phyloP scores from a whole-genome alignment of 1,140 invertebrate genomes.

The Bombus turneri region DNA sequence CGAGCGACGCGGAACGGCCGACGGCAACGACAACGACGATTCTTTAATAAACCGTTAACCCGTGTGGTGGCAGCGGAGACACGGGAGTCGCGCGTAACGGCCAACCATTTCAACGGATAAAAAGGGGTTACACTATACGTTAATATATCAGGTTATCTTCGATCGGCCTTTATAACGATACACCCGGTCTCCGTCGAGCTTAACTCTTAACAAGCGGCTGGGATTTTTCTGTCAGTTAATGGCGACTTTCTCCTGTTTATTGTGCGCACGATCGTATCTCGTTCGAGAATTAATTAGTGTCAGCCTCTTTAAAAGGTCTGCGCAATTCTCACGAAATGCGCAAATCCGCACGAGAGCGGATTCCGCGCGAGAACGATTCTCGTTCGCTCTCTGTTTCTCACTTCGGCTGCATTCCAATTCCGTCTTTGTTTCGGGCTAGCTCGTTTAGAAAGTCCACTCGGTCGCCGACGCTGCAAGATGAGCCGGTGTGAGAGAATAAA shows the following conservation, averaged over 20 bases:
- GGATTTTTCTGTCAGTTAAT: conserved; percentile 66
- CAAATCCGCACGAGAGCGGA: conserved; percentile 62
- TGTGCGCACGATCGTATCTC: conserved; percentile 65
- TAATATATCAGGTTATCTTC: conserved; percentile 69
- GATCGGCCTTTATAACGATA: conserved; percentile 66
- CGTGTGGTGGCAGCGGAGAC: conserved; percentile 11
- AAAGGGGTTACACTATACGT: conserved; percentile 58
- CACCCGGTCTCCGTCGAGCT: neutral
- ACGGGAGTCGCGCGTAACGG: conserved; percentile 38
- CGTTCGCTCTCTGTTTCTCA: neutral
- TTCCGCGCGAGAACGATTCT: conserved; percentile 25
- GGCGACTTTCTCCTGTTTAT: conserved; percentile 68
- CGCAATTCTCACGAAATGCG: conserved; percentile 66
- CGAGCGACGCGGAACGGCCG: conserved; percentile 10
- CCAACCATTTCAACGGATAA: conserved; percentile 55
- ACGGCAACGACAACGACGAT: conserved; percentile 24
- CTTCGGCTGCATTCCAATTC: neutral
- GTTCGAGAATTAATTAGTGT: conserved; percentile 68
- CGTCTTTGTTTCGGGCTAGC: neutral
- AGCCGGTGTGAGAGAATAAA: conserved; percentile 50
- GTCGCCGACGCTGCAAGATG: conserved; percentile 31
- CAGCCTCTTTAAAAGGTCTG: conserved; percentile 60
- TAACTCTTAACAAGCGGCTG: conserved; percentile 59
- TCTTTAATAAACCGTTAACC: conserved; percentile 53
- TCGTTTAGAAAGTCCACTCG: conserved; percentile 56